These are phyloP conservation scores for Leptinotarsa juncta DNA, from an alignment of 2,888 invertebrate species.

Conservation along the genomic window DNA sequence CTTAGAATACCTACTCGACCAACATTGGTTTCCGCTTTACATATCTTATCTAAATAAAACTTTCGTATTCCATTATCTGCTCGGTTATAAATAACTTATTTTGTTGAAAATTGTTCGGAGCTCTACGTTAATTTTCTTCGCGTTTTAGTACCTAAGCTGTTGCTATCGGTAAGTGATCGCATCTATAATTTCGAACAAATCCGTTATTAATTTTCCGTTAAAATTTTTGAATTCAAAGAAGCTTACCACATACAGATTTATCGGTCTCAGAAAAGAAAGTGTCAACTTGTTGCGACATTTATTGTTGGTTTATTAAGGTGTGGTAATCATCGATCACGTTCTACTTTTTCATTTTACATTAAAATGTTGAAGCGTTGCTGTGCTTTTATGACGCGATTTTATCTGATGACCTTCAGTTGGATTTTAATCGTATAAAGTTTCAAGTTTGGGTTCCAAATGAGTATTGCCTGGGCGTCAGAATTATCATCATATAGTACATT, in stretches of 20 bases:
- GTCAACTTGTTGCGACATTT: constrained; percentile 1
- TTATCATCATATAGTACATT: too few species aligned
- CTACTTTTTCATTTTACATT: background rate
- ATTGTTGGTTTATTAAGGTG: background rate
- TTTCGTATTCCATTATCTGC: constrained; percentile 23
- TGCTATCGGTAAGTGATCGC: constrained; percentile 7
- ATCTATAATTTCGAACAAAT: background rate
- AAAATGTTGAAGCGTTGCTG: too few species aligned
- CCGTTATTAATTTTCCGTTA: background rate
- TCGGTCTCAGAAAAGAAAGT: background rate
- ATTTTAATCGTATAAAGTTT: background rate
- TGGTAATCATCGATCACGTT: background rate
- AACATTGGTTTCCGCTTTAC: constrained; percentile 28
- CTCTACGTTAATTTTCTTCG: background rate
- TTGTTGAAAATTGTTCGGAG: constrained; percentile 9
- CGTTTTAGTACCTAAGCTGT: background rate
- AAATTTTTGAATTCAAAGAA: background rate
- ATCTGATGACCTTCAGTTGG: background rate
- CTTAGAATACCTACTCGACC: constrained; percentile 20
- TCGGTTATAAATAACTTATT: constrained; percentile 24
- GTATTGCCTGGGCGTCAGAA: too few species aligned
- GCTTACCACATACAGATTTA: background rate
- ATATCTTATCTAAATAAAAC: constrained; percentile 23
- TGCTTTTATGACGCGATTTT: background rate
- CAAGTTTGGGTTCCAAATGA: too few species aligned